Percentiles rank a stretch among this genome's conserved stretches.
These are phyloP conservation scores for Ladona fulva DNA, from an alignment of 1,140 invertebrate species.

Conservation along the genomic window DNA sequence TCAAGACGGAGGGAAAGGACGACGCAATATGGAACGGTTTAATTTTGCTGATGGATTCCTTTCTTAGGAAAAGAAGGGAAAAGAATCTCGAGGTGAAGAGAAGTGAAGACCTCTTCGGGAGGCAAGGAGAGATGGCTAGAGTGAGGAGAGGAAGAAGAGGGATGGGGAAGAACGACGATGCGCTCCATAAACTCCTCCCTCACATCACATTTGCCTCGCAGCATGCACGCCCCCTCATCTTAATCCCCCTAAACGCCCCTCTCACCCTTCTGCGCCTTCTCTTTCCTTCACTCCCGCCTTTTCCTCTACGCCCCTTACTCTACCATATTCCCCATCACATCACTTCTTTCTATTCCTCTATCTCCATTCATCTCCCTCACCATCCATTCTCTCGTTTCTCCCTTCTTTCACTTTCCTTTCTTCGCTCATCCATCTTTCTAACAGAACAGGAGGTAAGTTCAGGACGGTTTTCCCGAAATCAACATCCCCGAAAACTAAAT, in stretches of 20 bases:
- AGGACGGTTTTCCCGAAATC: no score
- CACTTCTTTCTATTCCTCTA: not conserved
- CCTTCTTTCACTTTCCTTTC: no score
- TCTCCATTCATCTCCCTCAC: not conserved
- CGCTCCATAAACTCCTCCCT: constrained; percentile 2
- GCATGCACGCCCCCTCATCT: not conserved
- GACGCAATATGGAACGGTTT: no score
- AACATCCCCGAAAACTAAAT: no score
- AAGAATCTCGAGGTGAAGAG: not conserved
- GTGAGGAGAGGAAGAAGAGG: not conserved
- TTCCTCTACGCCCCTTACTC: not conserved
- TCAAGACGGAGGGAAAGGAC: no score
- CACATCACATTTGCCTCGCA: not conserved
- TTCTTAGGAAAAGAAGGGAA: not conserved
- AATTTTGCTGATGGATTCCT: no score
- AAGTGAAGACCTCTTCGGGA: not conserved
- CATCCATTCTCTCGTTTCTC: not conserved
- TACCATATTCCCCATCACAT: not conserved
- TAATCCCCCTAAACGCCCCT: not conserved
- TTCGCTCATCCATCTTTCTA: no score
- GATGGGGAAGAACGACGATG: not conserved
- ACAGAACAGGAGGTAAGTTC: no score
- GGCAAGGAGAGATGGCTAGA: not conserved
- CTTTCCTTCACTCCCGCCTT: not conserved
- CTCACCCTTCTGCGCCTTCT: not conserved